Evolutionary conservation across 2,797 vertebrate species (phyloP).

Genomic region (Dicrostonyx torquatus): DNA sequence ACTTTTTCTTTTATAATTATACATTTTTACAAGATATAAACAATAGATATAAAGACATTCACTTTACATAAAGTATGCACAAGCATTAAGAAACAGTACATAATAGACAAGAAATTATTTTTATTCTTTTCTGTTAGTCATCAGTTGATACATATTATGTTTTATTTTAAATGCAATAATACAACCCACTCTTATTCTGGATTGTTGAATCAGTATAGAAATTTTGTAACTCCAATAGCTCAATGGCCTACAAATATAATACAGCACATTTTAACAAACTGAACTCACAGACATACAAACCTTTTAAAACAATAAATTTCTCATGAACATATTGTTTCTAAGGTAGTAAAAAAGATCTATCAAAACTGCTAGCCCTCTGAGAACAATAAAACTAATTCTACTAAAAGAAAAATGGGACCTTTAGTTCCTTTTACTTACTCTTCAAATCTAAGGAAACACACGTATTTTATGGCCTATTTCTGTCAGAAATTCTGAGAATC

Average conservation of each 20-base stretch:
- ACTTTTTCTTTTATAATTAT: neutral
- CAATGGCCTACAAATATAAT: neutral
- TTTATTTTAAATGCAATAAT: constrained; percentile 43
- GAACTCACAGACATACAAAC: neutral
- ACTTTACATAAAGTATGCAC: neutral
- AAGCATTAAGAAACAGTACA: neutral
- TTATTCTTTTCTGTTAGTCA: neutral
- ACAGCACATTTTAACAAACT: neutral
- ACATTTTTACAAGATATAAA: neutral
- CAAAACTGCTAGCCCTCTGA: neutral
- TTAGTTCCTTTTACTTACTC: neutral
- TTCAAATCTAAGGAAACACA: neutral
- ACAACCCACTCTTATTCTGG: constrained; percentile 42
- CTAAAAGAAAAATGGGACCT: constrained; percentile 26
- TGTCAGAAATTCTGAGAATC: neutral
- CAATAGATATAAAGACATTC: neutral
- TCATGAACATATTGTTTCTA: neutral
- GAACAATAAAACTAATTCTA: neutral
- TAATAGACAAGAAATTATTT: neutral
- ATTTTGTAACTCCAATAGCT: neutral
- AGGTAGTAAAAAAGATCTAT: neutral
- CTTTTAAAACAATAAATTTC: neutral
- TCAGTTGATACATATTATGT: neutral
- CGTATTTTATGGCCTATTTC: neutral
- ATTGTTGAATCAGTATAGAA: constrained; percentile 52